Base-by-base conservation (phyloP, 2,113 vertebrate species). In the Corythornis vintsioides region DNA sequence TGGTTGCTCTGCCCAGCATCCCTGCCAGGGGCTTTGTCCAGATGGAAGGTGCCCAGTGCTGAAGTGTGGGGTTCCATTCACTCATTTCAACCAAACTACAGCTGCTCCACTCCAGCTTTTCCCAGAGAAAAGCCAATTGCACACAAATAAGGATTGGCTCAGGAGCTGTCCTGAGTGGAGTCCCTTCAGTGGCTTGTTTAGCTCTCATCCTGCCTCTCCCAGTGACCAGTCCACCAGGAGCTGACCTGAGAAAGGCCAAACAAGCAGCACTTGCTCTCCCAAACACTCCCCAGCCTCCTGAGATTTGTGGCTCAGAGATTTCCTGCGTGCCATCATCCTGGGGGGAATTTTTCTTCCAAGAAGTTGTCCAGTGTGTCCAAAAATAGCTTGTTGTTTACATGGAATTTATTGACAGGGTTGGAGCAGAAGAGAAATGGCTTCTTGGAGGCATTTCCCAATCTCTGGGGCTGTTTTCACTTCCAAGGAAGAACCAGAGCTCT, bases 331-430 rank as follows among this genome's bases (percentile, higher is more conserved):
- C n/a, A 25, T 70, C 25, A 42, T 45, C 25, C 76, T 33, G 8
- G 38, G 28, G 64, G 33, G 13, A 85, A 31, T 90, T 55, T 67
- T 86, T 84, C 59, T 56, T 71, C 71, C 43, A 52, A 67, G 33
- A 72, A 40, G 60, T 52, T 45, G 6, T 65, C 33, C 70, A 45
- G 26, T 56, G 81, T 42, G 61, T 71, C 77, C 78, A 82, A 78
- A 90, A 86, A 90, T 43, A 63, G 24, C 29, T 11, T 57, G 77
- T 60, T 91, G 56, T 89, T 93, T 86, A 45, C 38, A 43, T 10
- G 31, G 3, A 25, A 55, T n/a, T 92, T 85, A 76, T 85, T 95
- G 89, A 65, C 31, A 67, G 83, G 55, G 29, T 59, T 52, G 31
- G 60, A 90, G 45, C 55, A 59, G 64, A 45, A 86, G 66, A 81